Conservation (phyloP, 2,888 invertebrate species). For the Brachyptera putata region DNA sequence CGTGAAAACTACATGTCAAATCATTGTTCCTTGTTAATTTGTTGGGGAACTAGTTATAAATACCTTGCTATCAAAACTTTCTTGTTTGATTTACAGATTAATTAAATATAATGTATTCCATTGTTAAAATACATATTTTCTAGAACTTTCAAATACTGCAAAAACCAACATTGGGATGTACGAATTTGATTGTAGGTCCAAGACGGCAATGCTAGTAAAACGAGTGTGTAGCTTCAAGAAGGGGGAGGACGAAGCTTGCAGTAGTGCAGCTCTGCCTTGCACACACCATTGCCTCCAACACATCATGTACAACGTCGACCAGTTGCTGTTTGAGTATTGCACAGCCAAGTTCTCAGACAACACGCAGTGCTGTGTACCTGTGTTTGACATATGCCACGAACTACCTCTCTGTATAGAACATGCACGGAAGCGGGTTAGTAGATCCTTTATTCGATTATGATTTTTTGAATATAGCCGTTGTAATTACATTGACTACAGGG, state of each 20-base stretch:
- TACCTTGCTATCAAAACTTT: no score
- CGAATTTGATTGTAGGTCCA: constrained; percentile 31
- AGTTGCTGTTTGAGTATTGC: constrained; percentile 75
- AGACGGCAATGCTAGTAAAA: constrained; percentile 37
- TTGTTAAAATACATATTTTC: no score
- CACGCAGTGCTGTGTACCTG: constrained; percentile 72
- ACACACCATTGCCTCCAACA: constrained; percentile 79
- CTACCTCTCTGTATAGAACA: constrained; percentile 84
- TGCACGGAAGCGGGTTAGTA: constrained; percentile 67
- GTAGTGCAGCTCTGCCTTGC: constrained; percentile 61
- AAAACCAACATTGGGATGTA: no score
- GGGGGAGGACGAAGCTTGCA: constrained; percentile 38
- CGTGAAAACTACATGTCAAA: no score
- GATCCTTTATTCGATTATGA: no score
- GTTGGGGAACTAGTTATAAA: no score
- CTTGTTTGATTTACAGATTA: no score
- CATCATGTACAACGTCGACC: constrained; percentile 79
- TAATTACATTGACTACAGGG: no score
- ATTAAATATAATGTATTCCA: no score
- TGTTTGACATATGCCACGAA: constrained; percentile 72
- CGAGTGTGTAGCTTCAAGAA: constrained; percentile 38
- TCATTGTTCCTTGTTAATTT: no score
- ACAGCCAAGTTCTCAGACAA: constrained; percentile 76
- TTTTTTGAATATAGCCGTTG: no score
- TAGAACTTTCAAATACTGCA: no score